A percentile compares a stretch with the other conserved stretches of the same genome.
Conservation (phyloP, 2,888 invertebrate genomes). For the Tachina lurida region DNA sequence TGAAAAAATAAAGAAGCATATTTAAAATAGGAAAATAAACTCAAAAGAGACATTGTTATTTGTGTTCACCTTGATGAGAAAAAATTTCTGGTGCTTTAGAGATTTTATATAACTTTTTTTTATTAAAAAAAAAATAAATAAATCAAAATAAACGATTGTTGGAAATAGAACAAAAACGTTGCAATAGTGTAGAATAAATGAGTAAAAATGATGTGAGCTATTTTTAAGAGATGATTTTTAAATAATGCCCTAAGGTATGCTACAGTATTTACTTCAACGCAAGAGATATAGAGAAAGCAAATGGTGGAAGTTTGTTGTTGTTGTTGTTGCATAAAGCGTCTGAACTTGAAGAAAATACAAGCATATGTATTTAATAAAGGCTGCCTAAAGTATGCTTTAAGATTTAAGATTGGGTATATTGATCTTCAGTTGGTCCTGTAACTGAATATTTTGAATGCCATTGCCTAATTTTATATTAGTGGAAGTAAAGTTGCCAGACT, state of each 20-base stretch:
- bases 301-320: background rate
- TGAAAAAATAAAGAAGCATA: slow-evolving; percentile 1
- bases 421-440: no score
- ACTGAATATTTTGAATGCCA: no score
- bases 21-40: slow-evolving; percentile 34
- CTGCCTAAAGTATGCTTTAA: background rate
- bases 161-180: slow-evolving; percentile 11
- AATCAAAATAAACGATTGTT: no score
- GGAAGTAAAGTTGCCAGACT: no score
- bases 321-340: background rate
- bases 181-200: background rate
- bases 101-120: background rate
- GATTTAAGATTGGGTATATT: background rate
- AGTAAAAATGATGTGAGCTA: slow-evolving; percentile 15
- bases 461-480: no score
- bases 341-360: background rate
- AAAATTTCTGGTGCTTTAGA: slow-evolving; percentile 6
- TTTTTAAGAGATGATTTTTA: slow-evolving; percentile 20
- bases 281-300: background rate
- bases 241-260: slow-evolving; percentile 41
- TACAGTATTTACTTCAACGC: background rate
- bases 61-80: slow-evolving; percentile 52
- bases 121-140: no score
- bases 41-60: slow-evolving; percentile 45
- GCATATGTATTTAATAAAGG: background rate